Conservation (phyloP, 2,113 vertebrate genomes). For the Tenrec ecaudatus region DNA sequence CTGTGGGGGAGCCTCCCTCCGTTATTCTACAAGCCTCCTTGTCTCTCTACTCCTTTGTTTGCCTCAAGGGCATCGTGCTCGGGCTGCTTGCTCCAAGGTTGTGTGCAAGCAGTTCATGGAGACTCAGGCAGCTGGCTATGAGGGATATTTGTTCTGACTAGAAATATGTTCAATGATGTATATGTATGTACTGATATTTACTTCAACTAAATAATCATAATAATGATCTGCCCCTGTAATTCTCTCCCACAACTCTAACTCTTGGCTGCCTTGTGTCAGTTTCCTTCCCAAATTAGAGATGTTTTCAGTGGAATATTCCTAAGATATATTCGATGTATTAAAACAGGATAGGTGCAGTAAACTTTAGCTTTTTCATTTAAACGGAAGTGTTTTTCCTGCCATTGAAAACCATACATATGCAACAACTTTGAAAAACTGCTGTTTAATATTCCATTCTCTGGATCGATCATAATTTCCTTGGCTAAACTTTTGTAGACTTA, state of each 20-base stretch:
- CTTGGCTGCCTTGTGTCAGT: conserved; percentile 45
- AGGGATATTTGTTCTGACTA: conserved; percentile 75
- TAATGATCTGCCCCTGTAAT: conserved; percentile 21
- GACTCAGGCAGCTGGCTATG: conserved; percentile 13
- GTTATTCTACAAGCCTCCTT: neutral
- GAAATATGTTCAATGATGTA: conserved; percentile 54
- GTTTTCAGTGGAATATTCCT: conserved; percentile 54
- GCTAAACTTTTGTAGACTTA: neutral
- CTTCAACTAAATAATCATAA: conserved; percentile 74
- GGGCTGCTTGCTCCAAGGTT: conserved; percentile 63
- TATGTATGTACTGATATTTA: conserved; percentile 62
- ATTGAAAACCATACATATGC: conserved; percentile 53
- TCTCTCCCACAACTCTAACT: conserved; percentile 40
- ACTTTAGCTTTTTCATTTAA: conserved; percentile 25
- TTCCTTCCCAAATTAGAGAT: conserved; percentile 63
- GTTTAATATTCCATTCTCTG: conserved; percentile 15
- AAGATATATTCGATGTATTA: conserved; percentile 54
- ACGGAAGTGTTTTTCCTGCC: conserved; percentile 24
- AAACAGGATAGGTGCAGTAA: conserved; percentile 44
- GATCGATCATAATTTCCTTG: neutral
- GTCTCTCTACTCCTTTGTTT: conserved; percentile 30
- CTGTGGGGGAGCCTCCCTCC: neutral
- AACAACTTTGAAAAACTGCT: conserved; percentile 56
- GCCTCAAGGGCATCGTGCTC: conserved; percentile 73
- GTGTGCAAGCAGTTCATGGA: conserved; percentile 58